A percentile compares a stretch with the other conserved stretches of the same genome.
Conservation (phyloP, 2,797 vertebrate species). For the Cottoperca gobio region DNA sequence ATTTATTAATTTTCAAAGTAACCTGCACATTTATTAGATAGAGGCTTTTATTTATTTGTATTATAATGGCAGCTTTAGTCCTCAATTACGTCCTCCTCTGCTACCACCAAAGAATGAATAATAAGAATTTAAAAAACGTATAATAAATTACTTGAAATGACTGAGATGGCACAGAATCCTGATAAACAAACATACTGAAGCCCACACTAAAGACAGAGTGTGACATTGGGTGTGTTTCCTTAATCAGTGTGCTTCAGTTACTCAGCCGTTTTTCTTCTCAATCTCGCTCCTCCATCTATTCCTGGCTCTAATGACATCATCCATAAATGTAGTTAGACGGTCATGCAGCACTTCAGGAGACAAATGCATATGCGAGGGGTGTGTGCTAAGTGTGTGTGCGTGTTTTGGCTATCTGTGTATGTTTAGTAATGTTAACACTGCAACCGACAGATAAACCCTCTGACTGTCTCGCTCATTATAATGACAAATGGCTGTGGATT, state of each 20-base stretch:
- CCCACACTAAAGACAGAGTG: background rate
- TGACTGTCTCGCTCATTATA: slow-evolving; percentile 54
- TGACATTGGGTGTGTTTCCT: background rate
- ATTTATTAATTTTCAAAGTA: no score
- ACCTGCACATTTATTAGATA: no score
- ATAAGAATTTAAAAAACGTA: background rate
- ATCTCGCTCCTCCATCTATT: slow-evolving; percentile 27
- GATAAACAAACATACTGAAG: background rate
- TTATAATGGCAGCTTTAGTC: no score
- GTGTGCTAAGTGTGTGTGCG: slow-evolving; percentile 31
- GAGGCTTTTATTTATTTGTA: no score
- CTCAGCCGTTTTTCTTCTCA: slow-evolving; percentile 26
- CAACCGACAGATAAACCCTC: slow-evolving; percentile 54
- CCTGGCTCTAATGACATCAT: slow-evolving; percentile 57
- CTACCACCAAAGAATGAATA: background rate
- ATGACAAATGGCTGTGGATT: slow-evolving; percentile 46
- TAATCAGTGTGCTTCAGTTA: background rate
- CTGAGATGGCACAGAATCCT: background rate
- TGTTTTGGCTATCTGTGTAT: slow-evolving; percentile 30
- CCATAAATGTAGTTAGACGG: slow-evolving; percentile 36
- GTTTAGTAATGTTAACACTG: slow-evolving; percentile 53
- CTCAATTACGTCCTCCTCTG: background rate
- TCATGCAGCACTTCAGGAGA: slow-evolving; percentile 30
- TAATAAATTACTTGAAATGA: background rate
- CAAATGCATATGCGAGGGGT: slow-evolving; percentile 18